Percentiles rank a stretch among this genome's conserved stretches.
Evolutionary conservation across 2,797 vertebrate genomes (phyloP).

Genomic region (Brotula barbata): DNA sequence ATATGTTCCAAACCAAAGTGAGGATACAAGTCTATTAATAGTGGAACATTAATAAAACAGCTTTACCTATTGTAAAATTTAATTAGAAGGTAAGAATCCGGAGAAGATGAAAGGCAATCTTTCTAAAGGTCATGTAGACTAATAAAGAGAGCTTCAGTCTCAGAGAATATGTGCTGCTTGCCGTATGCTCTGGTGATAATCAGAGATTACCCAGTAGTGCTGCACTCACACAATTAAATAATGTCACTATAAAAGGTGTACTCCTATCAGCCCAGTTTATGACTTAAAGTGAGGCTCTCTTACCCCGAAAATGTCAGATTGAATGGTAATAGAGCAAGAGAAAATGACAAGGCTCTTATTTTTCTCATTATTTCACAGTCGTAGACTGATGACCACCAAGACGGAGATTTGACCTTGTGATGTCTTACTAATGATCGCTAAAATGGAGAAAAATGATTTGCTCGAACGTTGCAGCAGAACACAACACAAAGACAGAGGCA

Average conservation of each 20-base stretch:
- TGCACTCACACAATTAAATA: too few relatives aligned
- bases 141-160: not conserved
- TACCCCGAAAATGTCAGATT: slow-evolving; percentile 25
- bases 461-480: too few relatives aligned
- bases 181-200: too few relatives aligned
- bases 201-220: too few relatives aligned
- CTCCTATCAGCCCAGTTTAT: too few relatives aligned
- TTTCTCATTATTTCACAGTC: slow-evolving; percentile 30
- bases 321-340: slow-evolving; percentile 20
- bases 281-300: slow-evolving; percentile 25
- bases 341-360: slow-evolving; percentile 19
- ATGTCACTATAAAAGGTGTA: too few relatives aligned
- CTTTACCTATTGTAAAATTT: slow-evolving; percentile 8
- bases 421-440: not conserved
- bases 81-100: slow-evolving; percentile 3
- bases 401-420: slow-evolving; percentile 33
- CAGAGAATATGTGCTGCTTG: too few relatives aligned
- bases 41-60: slow-evolving; percentile 7
- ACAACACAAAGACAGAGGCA: too few relatives aligned
- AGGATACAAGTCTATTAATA: slow-evolving; percentile 17
- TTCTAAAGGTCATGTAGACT: slow-evolving; percentile 8
- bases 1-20: slow-evolving; percentile 1
- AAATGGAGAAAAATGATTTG: too few relatives aligned
- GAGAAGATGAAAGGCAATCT: not conserved
- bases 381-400: too few relatives aligned